Conservation (phyloP, 2,888 invertebrate species). For the Lottia gigantea region DNA sequence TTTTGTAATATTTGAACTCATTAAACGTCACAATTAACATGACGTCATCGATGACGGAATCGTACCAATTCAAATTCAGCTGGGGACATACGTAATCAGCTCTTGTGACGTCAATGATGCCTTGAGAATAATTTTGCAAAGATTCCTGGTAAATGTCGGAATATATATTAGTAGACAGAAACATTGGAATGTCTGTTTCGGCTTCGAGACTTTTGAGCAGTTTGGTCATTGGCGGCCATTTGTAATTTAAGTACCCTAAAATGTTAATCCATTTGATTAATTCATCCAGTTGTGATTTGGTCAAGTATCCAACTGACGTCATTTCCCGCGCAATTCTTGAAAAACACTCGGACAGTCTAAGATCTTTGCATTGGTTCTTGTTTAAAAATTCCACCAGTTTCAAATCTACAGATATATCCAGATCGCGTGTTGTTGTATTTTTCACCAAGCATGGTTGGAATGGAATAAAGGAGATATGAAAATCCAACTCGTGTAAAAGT, state of each 20-base stretch:
- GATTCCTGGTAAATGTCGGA: neutral
- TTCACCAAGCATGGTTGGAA: neutral
- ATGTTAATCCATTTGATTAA: neutral
- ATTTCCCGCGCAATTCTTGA: neutral
- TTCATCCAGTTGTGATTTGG: neutral
- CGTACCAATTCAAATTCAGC: neutral
- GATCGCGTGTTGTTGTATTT: neutral
- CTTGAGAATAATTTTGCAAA: neutral
- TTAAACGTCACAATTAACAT: constrained; percentile 7
- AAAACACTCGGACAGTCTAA: neutral
- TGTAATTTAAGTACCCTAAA: neutral
- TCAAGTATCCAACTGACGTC: neutral
- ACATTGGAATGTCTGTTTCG: neutral
- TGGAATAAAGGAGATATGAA: neutral
- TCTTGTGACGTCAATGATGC: neutral
- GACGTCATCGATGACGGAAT: constrained; percentile 5
- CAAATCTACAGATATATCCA: no score
- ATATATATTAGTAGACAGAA: neutral
- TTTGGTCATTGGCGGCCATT: neutral
- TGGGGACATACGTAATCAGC: neutral
- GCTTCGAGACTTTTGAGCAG: neutral
- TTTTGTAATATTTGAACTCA: neutral
- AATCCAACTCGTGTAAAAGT: constrained; percentile 3
- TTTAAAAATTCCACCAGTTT: no score
- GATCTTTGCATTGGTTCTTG: neutral